Evolutionary conservation across 2,888 invertebrate species (phyloP), one percentile per base, ranked within the genome.

Genomic region (Priocnemis perturbator): DNA sequence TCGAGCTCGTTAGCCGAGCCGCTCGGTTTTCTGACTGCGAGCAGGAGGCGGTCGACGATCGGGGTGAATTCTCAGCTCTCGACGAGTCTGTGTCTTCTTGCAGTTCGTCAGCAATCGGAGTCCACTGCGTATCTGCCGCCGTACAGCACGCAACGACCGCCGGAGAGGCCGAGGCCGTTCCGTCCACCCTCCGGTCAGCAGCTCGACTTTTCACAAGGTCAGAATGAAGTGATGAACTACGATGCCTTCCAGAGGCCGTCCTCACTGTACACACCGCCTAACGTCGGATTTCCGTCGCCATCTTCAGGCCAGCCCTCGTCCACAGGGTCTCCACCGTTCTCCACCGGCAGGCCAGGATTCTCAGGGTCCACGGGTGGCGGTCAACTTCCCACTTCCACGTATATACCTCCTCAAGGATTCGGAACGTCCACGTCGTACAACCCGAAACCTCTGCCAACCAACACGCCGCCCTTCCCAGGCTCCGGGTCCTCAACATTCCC

Each of bases 101-200:
- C 91, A 94, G 94, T 93, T 87, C 93, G 94, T 20, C 94, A 94
- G 84, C 86, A 87, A 52, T 82, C 86, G 21, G 88, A 89, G 11
- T 75, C 73, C 23, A 86, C 85, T 30, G 85, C 79, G 0, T 92
- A 93, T 87, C 88, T 92, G 23, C 92, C 92, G 11, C 93, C 93
- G 71, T 92, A 91, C 68, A 90, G 90, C 70, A 91, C 91, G 68
- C 88, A 87, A 48, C 81, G 88, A 53, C 87, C 88, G 17, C 92
- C 93, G 0, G 93, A 94, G 82, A 93, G 91, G 84, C 94, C 94
- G n/a, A 90, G 94, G 77, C 94, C 94, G 0, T 94, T 94, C 85
- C 92, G 93, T 85, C 91, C 93, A 3, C 87, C 88, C 0, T 77
- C 87, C 15, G 85, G 86, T 0, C 44, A n/a, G 20, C 75, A 85